Percentiles rank a stretch among this genome's conserved stretches.
Conservation (phyloP, 2,888 invertebrate species). For the Neuroscelio doddi region DNA sequence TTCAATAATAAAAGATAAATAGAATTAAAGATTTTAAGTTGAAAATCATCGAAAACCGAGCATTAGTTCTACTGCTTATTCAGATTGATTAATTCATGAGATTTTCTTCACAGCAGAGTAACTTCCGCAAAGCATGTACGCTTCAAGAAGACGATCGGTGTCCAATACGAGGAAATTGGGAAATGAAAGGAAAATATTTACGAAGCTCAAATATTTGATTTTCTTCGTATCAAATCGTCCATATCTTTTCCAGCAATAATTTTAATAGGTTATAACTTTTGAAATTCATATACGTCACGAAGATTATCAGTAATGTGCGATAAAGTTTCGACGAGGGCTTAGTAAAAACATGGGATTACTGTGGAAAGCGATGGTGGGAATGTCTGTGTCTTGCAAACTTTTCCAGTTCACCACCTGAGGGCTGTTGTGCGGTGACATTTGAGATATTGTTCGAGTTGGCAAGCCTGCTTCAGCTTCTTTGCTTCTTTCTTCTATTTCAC, state of each 20-base stretch:
- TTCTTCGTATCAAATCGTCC: background rate
- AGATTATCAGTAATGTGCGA: conserved; percentile 25
- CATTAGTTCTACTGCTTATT: no score
- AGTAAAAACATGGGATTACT: conserved; percentile 1
- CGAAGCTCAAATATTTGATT: background rate
- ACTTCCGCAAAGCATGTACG: no score
- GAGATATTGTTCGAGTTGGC: conserved; percentile 26
- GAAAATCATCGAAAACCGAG: no score
- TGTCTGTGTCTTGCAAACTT: background rate
- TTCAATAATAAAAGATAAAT: no score
- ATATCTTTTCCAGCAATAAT: background rate
- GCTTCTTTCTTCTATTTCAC: conserved; percentile 2
- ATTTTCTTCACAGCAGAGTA: no score
- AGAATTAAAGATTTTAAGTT: no score
- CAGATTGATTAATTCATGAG: no score
- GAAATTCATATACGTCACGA: conserved; percentile 11
- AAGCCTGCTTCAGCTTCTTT: conserved; percentile 1
- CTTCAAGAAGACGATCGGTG: no score
- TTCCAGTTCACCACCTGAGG: background rate
- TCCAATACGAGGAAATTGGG: background rate
- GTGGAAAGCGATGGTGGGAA: background rate
- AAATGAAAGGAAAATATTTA: conserved; percentile 29
- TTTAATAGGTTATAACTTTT: conserved; percentile 9
- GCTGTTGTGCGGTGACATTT: background rate
- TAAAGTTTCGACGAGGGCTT: conserved; percentile 20